Percentiles rank a stretch among this genome's conserved stretches.
phyloP scores from a whole-genome alignment of 2,797 vertebrate genomes.

The Yasuhikotakia modesta region DNA sequence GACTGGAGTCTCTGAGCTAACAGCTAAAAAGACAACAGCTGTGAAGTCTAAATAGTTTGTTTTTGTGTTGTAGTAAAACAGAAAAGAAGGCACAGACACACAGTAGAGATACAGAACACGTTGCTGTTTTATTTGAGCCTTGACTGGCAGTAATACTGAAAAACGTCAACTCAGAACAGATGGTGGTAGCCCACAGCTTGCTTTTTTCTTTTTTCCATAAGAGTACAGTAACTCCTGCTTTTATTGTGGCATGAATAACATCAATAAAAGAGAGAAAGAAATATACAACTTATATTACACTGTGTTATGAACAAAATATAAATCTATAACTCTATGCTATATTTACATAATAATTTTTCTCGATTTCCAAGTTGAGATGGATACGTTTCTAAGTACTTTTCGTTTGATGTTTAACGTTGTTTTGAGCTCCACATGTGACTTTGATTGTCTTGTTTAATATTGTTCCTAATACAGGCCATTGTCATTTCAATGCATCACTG shows the following conservation, averaged over 20 bases:
- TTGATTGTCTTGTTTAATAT: constrained; percentile 97
- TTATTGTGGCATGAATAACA: constrained; percentile 98
- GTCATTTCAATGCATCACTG: constrained; percentile 64
- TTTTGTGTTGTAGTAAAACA: background rate
- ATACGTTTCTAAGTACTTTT: constrained; percentile 73
- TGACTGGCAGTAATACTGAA: constrained; percentile 99
- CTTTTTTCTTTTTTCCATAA: constrained; percentile 79
- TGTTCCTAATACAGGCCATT: constrained; percentile 71
- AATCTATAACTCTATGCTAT: constrained; percentile 99
- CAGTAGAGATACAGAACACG: constrained; percentile 88
- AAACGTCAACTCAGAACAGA: constrained; percentile 91
- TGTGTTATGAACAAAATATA: constrained; percentile 99
- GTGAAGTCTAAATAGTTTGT: background rate
- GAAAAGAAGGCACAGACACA: constrained; percentile 70
- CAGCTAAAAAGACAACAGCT: too few relatives aligned
- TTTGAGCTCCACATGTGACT: constrained; percentile 96
- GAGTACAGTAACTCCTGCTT: constrained; percentile 90
- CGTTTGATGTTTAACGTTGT: constrained; percentile 83
- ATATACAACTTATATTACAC: constrained; percentile 99
- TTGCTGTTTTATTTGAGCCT: constrained; percentile 99
- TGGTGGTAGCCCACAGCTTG: constrained; percentile 88
- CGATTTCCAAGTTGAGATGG: constrained; percentile 99
- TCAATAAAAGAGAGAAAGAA: constrained; percentile 99
- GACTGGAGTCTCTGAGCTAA: too few relatives aligned
- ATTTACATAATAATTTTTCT: constrained; percentile 99